These are phyloP conservation scores for Trichoplusia ni DNA, from an alignment of 1,140 invertebrate genomes.

Conservation along the genomic window DNA sequence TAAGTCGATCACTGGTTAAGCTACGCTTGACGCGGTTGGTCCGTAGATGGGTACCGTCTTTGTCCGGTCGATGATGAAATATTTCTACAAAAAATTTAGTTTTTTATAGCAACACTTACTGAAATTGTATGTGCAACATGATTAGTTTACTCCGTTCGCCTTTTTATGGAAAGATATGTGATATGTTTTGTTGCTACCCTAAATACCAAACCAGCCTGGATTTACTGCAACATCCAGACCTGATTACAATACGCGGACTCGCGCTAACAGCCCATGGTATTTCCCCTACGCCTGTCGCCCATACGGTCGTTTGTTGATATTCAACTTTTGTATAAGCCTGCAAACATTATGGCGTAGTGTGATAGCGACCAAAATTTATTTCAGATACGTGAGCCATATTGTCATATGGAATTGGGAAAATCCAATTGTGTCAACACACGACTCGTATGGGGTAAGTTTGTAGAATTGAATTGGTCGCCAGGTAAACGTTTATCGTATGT, in stretches of 20 bases:
- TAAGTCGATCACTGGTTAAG: too few species aligned
- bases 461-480: conserved; percentile 57
- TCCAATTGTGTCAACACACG: conserved; percentile 51
- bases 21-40: too few species aligned
- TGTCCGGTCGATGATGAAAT: too few species aligned
- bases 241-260: conserved; percentile 18
- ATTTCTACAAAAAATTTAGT: too few species aligned
- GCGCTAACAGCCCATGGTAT: conserved; percentile 16
- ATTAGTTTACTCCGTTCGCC: not conserved
- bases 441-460: conserved; percentile 43
- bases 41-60: too few species aligned
- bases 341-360: conserved; percentile 33
- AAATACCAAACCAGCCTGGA: conserved; percentile 3
- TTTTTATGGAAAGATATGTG: conserved; percentile 5
- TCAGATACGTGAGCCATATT: conserved; percentile 45
- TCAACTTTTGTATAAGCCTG: conserved; percentile 26
- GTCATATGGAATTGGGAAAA: conserved; percentile 56
- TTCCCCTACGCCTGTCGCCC: conserved; percentile 1
- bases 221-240: conserved; percentile 11
- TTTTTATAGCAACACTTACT: too few species aligned
- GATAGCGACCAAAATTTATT: conserved; percentile 43
- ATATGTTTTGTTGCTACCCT: conserved; percentile 8
- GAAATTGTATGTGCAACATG: too few species aligned
- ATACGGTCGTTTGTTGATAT: conserved; percentile 24
- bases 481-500: conserved; percentile 57